Conservation (phyloP, 2,888 invertebrate species). For the Penaeus monodon region DNA sequence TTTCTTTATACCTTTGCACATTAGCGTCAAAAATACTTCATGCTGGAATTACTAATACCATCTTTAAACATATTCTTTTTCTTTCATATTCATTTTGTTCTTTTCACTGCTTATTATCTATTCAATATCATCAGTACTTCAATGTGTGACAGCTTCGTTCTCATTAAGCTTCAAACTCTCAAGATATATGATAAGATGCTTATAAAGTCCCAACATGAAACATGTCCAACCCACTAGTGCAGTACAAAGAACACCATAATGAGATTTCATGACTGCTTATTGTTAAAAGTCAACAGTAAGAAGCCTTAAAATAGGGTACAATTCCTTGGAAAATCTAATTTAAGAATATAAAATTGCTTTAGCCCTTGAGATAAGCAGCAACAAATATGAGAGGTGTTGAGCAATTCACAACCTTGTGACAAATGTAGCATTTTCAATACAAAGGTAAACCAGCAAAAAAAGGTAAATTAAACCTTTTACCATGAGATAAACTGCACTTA, state of each 20-base stretch:
- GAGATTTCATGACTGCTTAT: slow-evolving; percentile 23
- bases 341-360: slow-evolving; percentile 27
- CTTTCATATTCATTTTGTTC: too few relatives aligned
- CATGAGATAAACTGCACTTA: background rate
- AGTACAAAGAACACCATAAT: slow-evolving; percentile 28
- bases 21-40: background rate
- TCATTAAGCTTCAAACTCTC: too few relatives aligned
- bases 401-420: slow-evolving; percentile 23
- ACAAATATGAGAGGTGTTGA: slow-evolving; percentile 32
- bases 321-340: slow-evolving; percentile 28
- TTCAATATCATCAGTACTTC: too few relatives aligned
- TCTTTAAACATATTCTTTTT: too few relatives aligned
- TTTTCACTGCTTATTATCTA: too few relatives aligned
- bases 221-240: background rate
- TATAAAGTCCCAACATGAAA: background rate
- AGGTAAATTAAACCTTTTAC: background rate
- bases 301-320: slow-evolving; percentile 34
- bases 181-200: too few relatives aligned
- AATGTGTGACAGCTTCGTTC: too few relatives aligned
- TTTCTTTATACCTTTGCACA: too few relatives aligned
- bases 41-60: background rate
- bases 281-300: slow-evolving; percentile 28
- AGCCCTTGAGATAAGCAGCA: slow-evolving; percentile 44
- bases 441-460: background rate
- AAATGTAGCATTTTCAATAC: too few relatives aligned